These are phyloP conservation scores for Trichogramma dendrolimi DNA, from an alignment of 2,888 invertebrate species.

Conservation along the genomic window DNA sequence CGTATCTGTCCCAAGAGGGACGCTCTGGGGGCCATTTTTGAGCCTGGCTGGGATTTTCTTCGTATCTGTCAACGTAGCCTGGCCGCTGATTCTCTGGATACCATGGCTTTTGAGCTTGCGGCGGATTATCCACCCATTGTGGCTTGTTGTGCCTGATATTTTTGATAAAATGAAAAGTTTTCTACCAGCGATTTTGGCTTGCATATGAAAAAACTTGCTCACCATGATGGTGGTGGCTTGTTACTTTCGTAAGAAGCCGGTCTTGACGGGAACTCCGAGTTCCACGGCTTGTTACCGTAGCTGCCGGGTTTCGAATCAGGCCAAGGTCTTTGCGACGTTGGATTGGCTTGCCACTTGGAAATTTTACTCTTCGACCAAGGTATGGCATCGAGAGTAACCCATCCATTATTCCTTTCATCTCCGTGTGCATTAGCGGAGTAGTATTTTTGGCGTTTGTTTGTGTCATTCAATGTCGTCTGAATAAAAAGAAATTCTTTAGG, in stretches of 20 bases:
- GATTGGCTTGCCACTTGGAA: conserved; percentile 72
- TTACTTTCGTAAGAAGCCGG: conserved; percentile 40
- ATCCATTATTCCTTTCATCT: conserved; percentile 65
- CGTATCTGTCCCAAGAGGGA: conserved; percentile 50
- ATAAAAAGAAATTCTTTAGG: neutral
- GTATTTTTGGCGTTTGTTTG: conserved; percentile 46
- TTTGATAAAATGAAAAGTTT: neutral
- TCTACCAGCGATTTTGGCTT: neutral
- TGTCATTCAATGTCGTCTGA: conserved; percentile 39
- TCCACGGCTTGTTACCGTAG: conserved; percentile 43
- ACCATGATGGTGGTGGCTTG: conserved; percentile 40
- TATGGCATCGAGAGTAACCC: conserved; percentile 73
- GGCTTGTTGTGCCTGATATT: conserved; percentile 44
- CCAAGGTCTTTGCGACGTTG: conserved; percentile 47
- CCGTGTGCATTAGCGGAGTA: conserved; percentile 56
- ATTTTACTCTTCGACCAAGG: conserved; percentile 79
- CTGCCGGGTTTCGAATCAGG: conserved; percentile 44
- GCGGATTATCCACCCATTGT: conserved; percentile 37
- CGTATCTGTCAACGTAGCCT: conserved; percentile 36
- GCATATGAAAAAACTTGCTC: conserved; percentile 2
- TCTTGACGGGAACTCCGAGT: conserved; percentile 38
- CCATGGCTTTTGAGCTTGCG: conserved; percentile 35
- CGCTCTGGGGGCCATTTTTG: conserved; percentile 52
- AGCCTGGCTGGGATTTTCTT: conserved; percentile 38
- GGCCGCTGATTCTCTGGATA: conserved; percentile 26